phyloP scores from a whole-genome alignment of 2,113 vertebrate genomes.

The Dromiciops gliroides region DNA sequence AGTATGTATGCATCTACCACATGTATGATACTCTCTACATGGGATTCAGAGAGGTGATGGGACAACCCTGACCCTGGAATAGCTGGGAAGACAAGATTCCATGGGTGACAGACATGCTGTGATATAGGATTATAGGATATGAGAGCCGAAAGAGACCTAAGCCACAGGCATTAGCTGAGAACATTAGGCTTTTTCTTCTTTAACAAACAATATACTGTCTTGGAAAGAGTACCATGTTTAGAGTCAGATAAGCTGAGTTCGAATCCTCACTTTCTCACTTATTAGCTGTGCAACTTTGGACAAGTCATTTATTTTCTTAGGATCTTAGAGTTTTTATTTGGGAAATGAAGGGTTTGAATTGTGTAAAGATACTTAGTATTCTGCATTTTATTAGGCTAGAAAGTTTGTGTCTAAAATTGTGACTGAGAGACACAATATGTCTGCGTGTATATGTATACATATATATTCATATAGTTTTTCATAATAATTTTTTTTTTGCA shows the following conservation, averaged over 20 bases:
- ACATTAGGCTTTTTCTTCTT: background rate
- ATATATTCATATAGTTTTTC: background rate
- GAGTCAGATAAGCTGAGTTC: background rate
- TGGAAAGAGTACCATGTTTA: background rate
- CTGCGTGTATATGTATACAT: background rate
- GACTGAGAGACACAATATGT: background rate
- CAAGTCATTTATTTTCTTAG: background rate
- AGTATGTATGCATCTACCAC: background rate
- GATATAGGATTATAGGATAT: background rate
- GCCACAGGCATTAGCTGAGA: background rate
- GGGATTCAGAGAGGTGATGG: conserved; percentile 3
- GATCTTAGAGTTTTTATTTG: background rate
- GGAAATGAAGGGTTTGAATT: background rate
- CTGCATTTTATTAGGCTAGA: background rate
- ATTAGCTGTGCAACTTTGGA: no score
- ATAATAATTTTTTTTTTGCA: no score
- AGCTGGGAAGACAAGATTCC: background rate
- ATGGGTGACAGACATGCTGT: background rate
- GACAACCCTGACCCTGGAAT: background rate
- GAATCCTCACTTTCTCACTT: background rate
- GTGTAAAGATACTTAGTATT: background rate
- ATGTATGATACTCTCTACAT: background rate
- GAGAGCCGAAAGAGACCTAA: background rate
- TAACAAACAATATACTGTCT: background rate
- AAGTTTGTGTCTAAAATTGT: background rate